Base-by-base conservation (phyloP, 2,797 vertebrate species). In the Salmo trutta region DNA sequence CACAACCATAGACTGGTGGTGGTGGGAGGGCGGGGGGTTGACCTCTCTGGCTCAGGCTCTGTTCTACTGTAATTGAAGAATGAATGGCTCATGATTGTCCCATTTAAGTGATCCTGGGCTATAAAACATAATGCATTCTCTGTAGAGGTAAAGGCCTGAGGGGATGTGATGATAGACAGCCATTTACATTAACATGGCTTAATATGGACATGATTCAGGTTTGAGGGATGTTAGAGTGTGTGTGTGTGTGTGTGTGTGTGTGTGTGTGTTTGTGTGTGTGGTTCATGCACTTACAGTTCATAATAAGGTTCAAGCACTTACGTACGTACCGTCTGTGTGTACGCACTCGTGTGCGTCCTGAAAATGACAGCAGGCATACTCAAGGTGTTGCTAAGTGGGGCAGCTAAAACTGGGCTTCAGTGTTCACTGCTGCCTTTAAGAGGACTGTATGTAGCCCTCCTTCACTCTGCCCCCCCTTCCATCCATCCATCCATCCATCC, bases 131-230 rank as follows among this genome's bases (percentile, higher is more conserved):
- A 84, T 75, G 77, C 65, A 71, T 77, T 79, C 82, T 79, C 56
- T 54, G 76, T 69, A 71, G 8, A 85, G 82, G 81, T 77, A 84
- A 76, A 31, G 5, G 68, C 68, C 5, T 62, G 76, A 83, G 70
- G 47, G 78, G 76, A 85, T 73, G 69, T 71, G 47, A 76, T 81
- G 79, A 86, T 82, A 59, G 52, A 75, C 59, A 73, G 65, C 81
- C 84, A 81, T 85, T 87, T 83, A 33, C 79, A 75, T 77, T 77
- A 83, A 88, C 81, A 67, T 54, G 77, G 76, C 67, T 75, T 74
- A 85, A 27, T 52, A 84, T 84, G 75, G 75, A 82, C 76, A 84
- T 77, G 65, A 71, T 68, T 52, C 62, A 70, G 77, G 78, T 78
- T 75, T 24, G 79, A 74, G 27, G 65, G 21, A 27, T 67, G 29